Evolutionary conservation across 2,888 invertebrate genomes (phyloP), one percentile per base, ranked within the genome.

Genomic region (Hecatera dysodea): DNA sequence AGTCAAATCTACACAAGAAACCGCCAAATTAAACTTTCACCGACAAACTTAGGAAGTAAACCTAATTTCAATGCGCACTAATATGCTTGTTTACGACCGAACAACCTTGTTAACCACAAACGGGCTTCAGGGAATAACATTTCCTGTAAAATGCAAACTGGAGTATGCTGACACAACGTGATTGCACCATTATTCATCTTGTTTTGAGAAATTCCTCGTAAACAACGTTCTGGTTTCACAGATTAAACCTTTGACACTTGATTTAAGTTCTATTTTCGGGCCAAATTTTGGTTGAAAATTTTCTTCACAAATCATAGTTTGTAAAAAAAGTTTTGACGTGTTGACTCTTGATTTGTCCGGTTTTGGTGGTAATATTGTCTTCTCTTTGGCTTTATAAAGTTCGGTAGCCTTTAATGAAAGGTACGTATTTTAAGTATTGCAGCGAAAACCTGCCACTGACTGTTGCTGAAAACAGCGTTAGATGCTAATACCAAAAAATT

Each of bases 111-210:
- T 71, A 67, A 60, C 64, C 60, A 36, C 61, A 53, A 53, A 19
- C 36, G 11, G 36, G 39, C 29, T 29, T n/a, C 56, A 44, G 81
- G 82, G 81, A 82, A 83, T 78, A 66, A 66, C 65, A 76, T 72
- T 78, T 81, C 78, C 84, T 59, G 71, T 65, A 61, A 29, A 73
- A 69, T 67, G 66, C 55, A 67, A 66, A 72, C 60, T 61, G 39
- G 27, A 63, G 52, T 59, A 33, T 52, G 29, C 64, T 44, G 67
- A 39, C 81, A 57, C 55, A 24, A n/a, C 29, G 33, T 12, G 29
- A 22, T 36, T 67, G 36, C 56, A 61, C 48, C 24, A 70, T 71
- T 61, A 70, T 65, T 70, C 53, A 76, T 71, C 36, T 50, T 80
- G 63, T 80, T 80, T 71, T 76, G 66, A 62, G 62, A 53, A 50